phyloP scores from a whole-genome alignment of 2,888 invertebrate genomes.

The Chelonus formosanus region DNA sequence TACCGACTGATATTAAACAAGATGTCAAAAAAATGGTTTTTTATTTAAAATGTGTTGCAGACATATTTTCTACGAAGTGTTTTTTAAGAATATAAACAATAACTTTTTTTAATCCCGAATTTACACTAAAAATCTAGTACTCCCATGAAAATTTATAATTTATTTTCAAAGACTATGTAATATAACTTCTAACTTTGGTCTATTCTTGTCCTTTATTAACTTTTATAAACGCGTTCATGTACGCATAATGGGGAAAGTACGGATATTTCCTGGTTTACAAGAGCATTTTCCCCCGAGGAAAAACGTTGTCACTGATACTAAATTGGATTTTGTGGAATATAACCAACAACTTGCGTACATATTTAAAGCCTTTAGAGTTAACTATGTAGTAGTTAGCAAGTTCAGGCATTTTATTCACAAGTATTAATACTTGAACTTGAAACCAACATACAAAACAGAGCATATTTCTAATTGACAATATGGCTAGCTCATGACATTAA shows the following conservation, averaged over 20 bases:
- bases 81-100: too few species aligned
- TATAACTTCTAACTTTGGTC: too few species aligned
- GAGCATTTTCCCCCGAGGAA: background rate
- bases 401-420: background rate
- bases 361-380: background rate
- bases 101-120: too few species aligned
- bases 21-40: too few species aligned
- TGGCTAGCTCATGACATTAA: constrained; percentile 24
- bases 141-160: too few species aligned
- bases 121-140: too few species aligned
- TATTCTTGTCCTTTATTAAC: too few species aligned
- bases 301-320: constrained; percentile 14
- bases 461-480: constrained; percentile 29
- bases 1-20: too few species aligned
- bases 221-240: background rate
- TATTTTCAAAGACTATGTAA: too few species aligned
- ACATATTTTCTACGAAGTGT: too few species aligned
- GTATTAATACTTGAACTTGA: background rate
- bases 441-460: background rate
- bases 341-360: background rate
- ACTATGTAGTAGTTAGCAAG: constrained; percentile 1
- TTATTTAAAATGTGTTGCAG: too few species aligned
- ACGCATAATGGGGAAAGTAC: background rate
- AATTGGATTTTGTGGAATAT: constrained; percentile 19
- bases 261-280: background rate